Conservation (phyloP, 2,888 invertebrate genomes). For the Pandemis heparana region DNA sequence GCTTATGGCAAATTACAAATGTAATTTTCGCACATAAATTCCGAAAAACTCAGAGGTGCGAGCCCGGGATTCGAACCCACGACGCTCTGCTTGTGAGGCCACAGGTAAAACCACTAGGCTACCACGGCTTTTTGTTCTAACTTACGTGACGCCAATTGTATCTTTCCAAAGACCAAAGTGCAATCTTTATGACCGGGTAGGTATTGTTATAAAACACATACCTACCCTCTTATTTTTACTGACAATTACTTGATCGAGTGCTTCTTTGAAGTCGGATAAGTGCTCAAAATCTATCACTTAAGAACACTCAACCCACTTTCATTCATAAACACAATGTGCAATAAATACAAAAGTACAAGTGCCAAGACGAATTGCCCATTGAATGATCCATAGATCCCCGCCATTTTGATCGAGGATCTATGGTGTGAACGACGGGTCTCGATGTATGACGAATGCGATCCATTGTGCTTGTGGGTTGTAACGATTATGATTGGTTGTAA, state of each 20-base stretch:
- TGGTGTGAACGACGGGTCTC: conserved; percentile 46
- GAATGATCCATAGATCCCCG: conserved; percentile 47
- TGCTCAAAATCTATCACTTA: conserved; percentile 13
- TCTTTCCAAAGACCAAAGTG: too few relatives aligned
- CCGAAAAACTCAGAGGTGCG: too few relatives aligned
- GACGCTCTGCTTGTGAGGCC: too few relatives aligned
- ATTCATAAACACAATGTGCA: conserved; percentile 34
- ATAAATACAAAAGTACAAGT: conserved; percentile 52
- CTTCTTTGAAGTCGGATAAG: conserved; percentile 3
- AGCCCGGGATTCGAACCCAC: too few relatives aligned
- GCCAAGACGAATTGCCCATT: conserved; percentile 61
- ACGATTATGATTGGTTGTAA: conserved; percentile 18
- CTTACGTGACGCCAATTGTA: too few relatives aligned
- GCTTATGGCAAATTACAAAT: too few relatives aligned
- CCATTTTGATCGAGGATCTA: conserved; percentile 49
- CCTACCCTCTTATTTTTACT: background rate
- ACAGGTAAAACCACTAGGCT: too few relatives aligned
- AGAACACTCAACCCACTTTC: conserved; percentile 5
- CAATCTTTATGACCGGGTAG: background rate
- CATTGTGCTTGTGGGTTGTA: conserved; percentile 39
- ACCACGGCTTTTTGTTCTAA: too few relatives aligned
- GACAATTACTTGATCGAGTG: background rate
- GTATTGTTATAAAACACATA: background rate
- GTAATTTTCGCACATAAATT: too few relatives aligned
- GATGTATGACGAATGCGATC: conserved; percentile 45